These are phyloP conservation scores for Tenebrio molitor DNA, from an alignment of 1,140 invertebrate genomes.

Conservation along the genomic window DNA sequence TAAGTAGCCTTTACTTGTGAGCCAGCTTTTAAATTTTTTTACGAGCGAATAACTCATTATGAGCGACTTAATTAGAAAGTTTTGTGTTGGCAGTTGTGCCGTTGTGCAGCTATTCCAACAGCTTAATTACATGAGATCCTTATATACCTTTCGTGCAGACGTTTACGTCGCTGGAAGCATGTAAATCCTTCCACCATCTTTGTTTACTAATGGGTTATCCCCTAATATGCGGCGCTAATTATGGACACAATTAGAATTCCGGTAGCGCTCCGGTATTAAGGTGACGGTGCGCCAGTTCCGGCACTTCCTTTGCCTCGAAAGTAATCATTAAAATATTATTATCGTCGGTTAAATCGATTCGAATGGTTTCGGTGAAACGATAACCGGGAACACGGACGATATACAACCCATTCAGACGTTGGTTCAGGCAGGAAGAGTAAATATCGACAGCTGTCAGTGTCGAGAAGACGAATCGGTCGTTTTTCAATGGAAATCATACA, in stretches of 20 bases:
- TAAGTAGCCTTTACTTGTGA: too few species aligned
- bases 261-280: neutral
- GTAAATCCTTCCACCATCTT: constrained; percentile 2
- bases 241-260: neutral
- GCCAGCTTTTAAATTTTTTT: too few species aligned
- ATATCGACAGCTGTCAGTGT: constrained; percentile 2
- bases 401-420: neutral
- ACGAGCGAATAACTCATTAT: too few species aligned
- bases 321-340: too few species aligned
- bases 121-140: constrained; percentile 2
- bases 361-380: neutral
- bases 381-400: neutral
- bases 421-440: constrained; percentile 4
- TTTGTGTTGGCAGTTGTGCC: neutral
- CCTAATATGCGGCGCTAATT: constrained; percentile 7
- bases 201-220: constrained; percentile 4
- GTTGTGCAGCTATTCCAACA: neutral
- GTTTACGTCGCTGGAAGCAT: neutral
- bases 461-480: neutral
- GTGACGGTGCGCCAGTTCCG: too few species aligned
- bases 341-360: neutral
- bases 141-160: constrained; percentile 1
- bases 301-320: too few species aligned
- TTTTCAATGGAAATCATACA: constrained; percentile 1
- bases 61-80: constrained; percentile 1